phyloP scores from a whole-genome alignment of 2,113 vertebrate genomes.

The Galeopterus variegatus region DNA sequence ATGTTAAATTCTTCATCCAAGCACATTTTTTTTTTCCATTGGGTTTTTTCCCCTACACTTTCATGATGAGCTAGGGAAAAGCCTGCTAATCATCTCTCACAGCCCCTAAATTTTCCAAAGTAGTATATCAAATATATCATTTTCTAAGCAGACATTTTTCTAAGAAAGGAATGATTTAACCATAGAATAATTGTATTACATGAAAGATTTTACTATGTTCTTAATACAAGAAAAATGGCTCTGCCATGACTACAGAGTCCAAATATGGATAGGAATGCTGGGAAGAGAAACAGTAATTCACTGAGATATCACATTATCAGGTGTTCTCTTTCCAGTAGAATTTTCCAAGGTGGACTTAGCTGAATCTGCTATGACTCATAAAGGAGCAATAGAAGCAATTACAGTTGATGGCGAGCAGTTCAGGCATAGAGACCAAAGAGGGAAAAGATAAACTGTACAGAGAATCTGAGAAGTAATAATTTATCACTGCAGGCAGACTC shows the following conservation, averaged over 20 bases:
- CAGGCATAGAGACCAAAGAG: constrained; percentile 2
- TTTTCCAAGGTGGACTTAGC: constrained; percentile 73
- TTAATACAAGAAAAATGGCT: constrained; percentile 77
- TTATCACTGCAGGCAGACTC: not conserved
- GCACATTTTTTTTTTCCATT: not conserved
- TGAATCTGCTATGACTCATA: constrained; percentile 72
- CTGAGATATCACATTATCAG: constrained; percentile 72
- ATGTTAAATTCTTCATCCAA: constrained; percentile 70
- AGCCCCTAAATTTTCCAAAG: constrained; percentile 77
- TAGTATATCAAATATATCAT: constrained; percentile 70
- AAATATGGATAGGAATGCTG: constrained; percentile 77
- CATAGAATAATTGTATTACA: constrained; percentile 76
- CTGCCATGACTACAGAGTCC: constrained; percentile 65
- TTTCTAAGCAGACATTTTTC: constrained; percentile 64
- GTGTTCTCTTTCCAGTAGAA: constrained; percentile 67
- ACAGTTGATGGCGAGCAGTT: constrained; percentile 53
- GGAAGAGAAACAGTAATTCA: constrained; percentile 70
- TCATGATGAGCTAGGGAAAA: constrained; percentile 63
- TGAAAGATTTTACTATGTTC: constrained; percentile 77
- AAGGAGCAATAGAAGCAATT: constrained; percentile 67
- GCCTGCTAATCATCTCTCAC: constrained; percentile 74
- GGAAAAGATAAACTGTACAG: constrained; percentile 40
- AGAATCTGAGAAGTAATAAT: constrained; percentile 21
- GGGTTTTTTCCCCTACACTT: not conserved
- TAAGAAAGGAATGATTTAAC: constrained; percentile 73